Conservation (phyloP, 1,140 invertebrate genomes). For the Eulimnadia texana region DNA sequence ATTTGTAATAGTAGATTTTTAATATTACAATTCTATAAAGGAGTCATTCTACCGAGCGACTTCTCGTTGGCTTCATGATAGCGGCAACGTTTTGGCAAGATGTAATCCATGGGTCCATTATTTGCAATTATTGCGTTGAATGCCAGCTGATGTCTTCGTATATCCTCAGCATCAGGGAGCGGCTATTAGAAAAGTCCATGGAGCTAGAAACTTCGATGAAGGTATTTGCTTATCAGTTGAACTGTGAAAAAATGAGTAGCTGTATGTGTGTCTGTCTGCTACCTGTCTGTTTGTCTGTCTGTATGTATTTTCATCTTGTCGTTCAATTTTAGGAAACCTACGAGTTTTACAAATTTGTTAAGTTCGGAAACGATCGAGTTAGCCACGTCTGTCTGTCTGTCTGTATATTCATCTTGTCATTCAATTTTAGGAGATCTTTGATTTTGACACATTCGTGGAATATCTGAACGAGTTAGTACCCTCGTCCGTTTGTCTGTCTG, state of each 20-base stretch:
- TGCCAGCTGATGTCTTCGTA: constrained; percentile 12
- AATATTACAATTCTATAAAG: no score
- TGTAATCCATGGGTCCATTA: constrained; percentile 8
- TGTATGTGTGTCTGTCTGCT: neutral
- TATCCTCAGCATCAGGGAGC: constrained; percentile 5
- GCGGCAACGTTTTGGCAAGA: constrained; percentile 14
- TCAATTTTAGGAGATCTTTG: no score
- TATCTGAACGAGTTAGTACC: no score
- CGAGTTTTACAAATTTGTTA: no score
- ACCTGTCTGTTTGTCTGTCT: neutral
- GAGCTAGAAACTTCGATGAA: constrained; percentile 11
- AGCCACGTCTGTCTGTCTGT: no score
- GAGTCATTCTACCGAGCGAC: neutral
- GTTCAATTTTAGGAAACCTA: constrained; percentile 10
- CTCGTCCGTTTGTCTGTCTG: no score
- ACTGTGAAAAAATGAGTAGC: neutral
- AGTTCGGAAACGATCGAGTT: no score
- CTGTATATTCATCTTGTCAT: no score
- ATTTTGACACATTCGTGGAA: no score
- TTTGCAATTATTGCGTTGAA: constrained; percentile 14
- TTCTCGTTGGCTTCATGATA: constrained; percentile 8
- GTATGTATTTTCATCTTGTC: neutral
- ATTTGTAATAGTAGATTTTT: neutral
- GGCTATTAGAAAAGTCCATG: constrained; percentile 10
- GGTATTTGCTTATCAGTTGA: neutral